Percentiles rank a stretch among this genome's conserved stretches.
Evolutionary conservation across 2,113 vertebrate genomes (phyloP).

Genomic region (Oreochromis niloticus): DNA sequence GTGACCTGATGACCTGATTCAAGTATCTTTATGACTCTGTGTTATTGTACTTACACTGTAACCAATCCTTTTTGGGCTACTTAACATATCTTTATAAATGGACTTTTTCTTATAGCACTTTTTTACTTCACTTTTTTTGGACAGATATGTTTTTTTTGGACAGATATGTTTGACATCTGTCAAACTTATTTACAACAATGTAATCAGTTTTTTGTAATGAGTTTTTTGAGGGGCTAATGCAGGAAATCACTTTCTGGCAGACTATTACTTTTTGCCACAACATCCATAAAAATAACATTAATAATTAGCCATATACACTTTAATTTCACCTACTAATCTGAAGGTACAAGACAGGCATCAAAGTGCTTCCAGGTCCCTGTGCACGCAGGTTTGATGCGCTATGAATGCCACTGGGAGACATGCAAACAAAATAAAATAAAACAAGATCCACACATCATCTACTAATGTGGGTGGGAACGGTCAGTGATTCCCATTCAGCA

Average conservation of each 20-base stretch:
- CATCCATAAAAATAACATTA: not conserved
- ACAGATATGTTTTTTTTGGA: too few relatives aligned
- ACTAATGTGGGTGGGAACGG: not conserved
- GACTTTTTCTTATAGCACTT: not conserved
- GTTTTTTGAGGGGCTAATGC: too few relatives aligned
- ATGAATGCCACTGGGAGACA: not conserved
- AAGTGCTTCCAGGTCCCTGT: not conserved
- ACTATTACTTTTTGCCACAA: too few relatives aligned
- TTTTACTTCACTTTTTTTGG: not conserved
- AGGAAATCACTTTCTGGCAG: too few relatives aligned
- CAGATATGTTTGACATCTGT: too few relatives aligned
- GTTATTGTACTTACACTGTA: not conserved
- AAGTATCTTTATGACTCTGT: not conserved
- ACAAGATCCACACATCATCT: not conserved
- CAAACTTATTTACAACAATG: too few relatives aligned
- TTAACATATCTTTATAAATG: not conserved
- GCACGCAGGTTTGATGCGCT: not conserved
- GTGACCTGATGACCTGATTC: not conserved
- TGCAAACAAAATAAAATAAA: not conserved
- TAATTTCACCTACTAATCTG: not conserved
- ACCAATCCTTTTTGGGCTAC: not conserved
- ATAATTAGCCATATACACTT: not conserved
- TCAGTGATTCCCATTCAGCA: not conserved
- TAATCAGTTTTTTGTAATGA: too few relatives aligned
- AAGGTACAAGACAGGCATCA: not conserved